A percentile compares a stretch with the other conserved stretches of the same genome.
Conservation (phyloP, 2,113 vertebrate species). For the Naja naja region DNA sequence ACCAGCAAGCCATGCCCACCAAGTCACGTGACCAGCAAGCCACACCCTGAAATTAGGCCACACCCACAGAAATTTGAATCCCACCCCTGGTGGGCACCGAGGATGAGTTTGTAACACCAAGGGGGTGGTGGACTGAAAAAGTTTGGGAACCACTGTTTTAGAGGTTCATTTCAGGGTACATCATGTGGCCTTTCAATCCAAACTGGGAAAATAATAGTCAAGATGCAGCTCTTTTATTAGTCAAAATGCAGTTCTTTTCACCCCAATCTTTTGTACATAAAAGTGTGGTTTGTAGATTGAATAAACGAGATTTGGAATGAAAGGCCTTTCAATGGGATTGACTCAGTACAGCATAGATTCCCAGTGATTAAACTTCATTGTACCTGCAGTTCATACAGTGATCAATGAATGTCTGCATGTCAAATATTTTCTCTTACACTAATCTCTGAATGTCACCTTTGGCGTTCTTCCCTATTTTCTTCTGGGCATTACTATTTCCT, state of each 20-base stretch:
- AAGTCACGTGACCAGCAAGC: no score
- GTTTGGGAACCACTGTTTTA: no score
- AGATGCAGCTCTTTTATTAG: neutral
- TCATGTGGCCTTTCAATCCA: neutral
- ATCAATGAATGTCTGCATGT: neutral
- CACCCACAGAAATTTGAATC: no score
- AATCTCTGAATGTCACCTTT: slow-evolving; percentile 12
- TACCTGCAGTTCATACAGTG: neutral
- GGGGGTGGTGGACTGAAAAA: no score
- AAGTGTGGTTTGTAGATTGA: neutral
- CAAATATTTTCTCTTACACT: neutral
- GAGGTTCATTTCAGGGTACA: neutral
- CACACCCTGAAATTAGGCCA: no score
- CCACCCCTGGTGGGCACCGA: no score
- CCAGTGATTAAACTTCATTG: neutral
- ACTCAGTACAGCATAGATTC: neutral
- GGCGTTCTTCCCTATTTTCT: neutral
- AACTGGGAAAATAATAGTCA: neutral
- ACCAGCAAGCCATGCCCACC: no score
- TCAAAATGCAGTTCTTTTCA: neutral
- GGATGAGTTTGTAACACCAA: no score
- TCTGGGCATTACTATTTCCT: slow-evolving; percentile 24
- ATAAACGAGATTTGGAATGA: neutral
- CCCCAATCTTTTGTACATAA: neutral
- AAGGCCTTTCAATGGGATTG: neutral